Base-by-base conservation (phyloP, 1,140 invertebrate genomes). In the Lutraria rhynchaena region DNA sequence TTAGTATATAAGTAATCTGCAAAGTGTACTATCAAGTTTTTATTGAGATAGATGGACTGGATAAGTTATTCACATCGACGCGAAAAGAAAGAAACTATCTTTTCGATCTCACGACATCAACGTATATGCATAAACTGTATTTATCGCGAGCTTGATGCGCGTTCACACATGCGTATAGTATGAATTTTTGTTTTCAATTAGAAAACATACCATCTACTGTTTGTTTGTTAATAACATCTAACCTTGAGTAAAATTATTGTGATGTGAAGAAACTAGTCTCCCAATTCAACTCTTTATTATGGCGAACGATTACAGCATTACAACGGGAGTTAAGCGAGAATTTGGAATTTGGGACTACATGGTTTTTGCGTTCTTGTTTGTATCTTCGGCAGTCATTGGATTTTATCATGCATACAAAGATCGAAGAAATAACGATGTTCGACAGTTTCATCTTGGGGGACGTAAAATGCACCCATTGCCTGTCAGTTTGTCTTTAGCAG, bases 341-440 rank as follows among this genome's bases (percentile, higher is more conserved):
- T 85, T 85, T 46, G 29, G 44, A 22, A 17, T 31, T 0, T 73
- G 69, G 74, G 85, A 87, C 71, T 87, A 85, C 67, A 77, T 83
- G n/a, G 29, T 87, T 13, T 86, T 86, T 49, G 24, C 49, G 4
- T 19, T 77, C 9, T 53, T 78, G 13, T 67, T 87, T 24, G 63
- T 24, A 19, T 9, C 82, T 2, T 85, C 83, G 19, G 95, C 95
- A 77, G 63, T 24, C 5, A 96, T 97, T 65, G 96, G 96, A 0
- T 92, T 96, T 0, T 97, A 96, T 90, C 96, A 96, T 88, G 93
- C 95, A 80, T 58, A 58, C 31, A 29, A 4, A 29, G 22, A 96
- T 94, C 35, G 97, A 94, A 19, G 96, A 95, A 0, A 95, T 94
- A 89, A 97, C 98, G 90, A 96, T 15, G 5, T 44, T 4, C 29